Conservation (phyloP, 2,797 vertebrate species). For the Takifugu rubripes region DNA sequence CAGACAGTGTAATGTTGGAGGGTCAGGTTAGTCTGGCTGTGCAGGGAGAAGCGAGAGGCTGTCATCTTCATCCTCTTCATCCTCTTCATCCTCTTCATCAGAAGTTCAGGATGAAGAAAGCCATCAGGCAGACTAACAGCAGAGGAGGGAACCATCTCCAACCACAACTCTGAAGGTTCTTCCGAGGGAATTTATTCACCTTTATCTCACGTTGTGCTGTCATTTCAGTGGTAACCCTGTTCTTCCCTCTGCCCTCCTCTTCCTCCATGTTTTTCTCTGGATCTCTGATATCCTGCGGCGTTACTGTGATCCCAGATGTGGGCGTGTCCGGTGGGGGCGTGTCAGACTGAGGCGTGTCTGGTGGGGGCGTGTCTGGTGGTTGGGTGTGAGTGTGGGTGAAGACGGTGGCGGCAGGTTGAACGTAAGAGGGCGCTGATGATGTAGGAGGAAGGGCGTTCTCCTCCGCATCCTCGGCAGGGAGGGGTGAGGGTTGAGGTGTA, state of each 20-base stretch:
- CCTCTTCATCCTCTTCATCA: slow-evolving; percentile 26
- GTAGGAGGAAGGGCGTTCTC: not conserved
- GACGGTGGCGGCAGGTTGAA: not conserved
- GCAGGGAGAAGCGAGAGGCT: too few relatives aligned
- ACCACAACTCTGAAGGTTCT: not conserved
- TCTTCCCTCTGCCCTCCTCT: not conserved
- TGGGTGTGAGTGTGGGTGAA: not conserved
- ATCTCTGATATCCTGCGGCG: not conserved
- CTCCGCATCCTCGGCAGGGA: not conserved
- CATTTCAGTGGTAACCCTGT: not conserved
- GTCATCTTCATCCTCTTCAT: not conserved
- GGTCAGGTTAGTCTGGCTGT: too few relatives aligned
- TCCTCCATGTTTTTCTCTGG: not conserved
- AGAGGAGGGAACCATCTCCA: not conserved
- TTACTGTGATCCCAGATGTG: not conserved
- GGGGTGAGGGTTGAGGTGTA: not conserved
- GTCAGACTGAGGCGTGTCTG: not conserved
- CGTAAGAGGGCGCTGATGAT: not conserved
- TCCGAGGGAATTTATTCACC: not conserved
- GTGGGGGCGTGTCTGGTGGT: not conserved
- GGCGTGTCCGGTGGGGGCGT: not conserved
- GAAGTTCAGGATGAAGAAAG: slow-evolving; percentile 27
- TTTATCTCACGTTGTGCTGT: not conserved
- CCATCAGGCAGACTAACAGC: slow-evolving; percentile 28
- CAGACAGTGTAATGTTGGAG: too few relatives aligned